These are phyloP conservation scores for Microctenopoma lineatum DNA, from an alignment of 2,797 vertebrate species.

Conservation along the genomic window DNA sequence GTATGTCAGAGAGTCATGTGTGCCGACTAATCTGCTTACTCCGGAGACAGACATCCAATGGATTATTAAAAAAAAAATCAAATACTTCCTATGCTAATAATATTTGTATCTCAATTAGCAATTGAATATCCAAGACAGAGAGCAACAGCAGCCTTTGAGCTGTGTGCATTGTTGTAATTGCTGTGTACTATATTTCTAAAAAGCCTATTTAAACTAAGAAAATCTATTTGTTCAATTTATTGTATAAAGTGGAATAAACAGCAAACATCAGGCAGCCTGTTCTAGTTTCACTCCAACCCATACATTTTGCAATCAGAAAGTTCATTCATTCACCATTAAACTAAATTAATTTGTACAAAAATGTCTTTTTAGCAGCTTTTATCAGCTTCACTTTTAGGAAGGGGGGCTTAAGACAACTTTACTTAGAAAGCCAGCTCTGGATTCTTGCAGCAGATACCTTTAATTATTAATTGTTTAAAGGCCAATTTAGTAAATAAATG, in stretches of 20 bases:
- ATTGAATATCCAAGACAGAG: constrained; percentile 21
- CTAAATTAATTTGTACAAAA: constrained; percentile 26
- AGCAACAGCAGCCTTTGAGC: constrained; percentile 5
- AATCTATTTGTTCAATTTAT: constrained; percentile 13
- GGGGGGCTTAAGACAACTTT: constrained; percentile 16
- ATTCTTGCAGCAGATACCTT: constrained; percentile 12
- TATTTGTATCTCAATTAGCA: neutral
- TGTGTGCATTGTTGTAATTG: constrained; percentile 1
- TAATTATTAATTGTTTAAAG: constrained; percentile 20
- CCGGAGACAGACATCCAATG: constrained; percentile 3
- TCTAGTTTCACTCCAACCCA: neutral
- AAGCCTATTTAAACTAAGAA: constrained; percentile 23
- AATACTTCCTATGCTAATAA: constrained; percentile 9
- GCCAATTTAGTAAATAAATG: constrained; percentile 17
- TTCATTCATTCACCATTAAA: constrained; percentile 26
- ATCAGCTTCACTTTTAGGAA: constrained; percentile 22
- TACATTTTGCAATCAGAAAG: constrained; percentile 31
- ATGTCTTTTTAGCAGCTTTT: constrained; percentile 32
- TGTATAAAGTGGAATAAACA: too few species aligned
- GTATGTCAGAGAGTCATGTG: constrained; percentile 32
- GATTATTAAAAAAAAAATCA: constrained; percentile 22
- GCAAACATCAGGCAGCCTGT: neutral
- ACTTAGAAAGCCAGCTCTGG: constrained; percentile 17
- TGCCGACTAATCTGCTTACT: constrained; percentile 15
- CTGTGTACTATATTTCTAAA: neutral